Base-by-base conservation (phyloP, 2,888 invertebrate species). In the Mesorhabditis spiculigera region DNA sequence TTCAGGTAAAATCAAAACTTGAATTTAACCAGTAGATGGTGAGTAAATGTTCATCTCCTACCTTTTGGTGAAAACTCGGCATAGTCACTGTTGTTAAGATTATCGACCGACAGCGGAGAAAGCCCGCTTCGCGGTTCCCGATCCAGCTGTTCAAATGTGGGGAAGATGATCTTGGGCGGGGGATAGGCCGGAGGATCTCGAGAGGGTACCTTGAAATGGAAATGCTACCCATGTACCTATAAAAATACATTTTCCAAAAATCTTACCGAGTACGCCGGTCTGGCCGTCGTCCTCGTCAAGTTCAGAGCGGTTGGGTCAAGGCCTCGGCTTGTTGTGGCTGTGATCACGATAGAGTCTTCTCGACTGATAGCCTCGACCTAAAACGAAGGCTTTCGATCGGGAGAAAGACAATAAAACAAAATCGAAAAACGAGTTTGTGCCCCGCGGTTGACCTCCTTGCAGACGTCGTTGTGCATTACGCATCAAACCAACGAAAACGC, bases 191-290 rank as follows among this genome's bases (percentile, higher is more conserved):
- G 58, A 50, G 58, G 58, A 50, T 50, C 58, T 50, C 58, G 8
- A 13, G 58, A 50, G 8, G 58, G 58, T 10, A 50, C 58, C 58
- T 50, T 13, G 3, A 50, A 50, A 2, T 50, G 58, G 58, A 50
- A 13, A n/a, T 50, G n/a, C 58, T 50, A 50, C n/a, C 58, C 8
- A 50, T 50, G n/a, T 3, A 50, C 8, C 3, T 2, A 50, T 13
- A 50, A 13, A 28, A 28, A 28, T 28, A 1, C 28, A 50, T 10
- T 50, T 13, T 13, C 58, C n/a, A 50, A 13, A 10, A 50, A 50
- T 10, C 58, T 50, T 50, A 50, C 58, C 58, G 58, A 50, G n/a
- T 50, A 50, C 10, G 58, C 58, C n/a, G 58, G 58, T 50, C n/a
- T 50, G n/a, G 58, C 58, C n/a, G 58, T 50, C 10, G 3, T 50